Evolutionary conservation across 1,140 invertebrate genomes (phyloP).

Genomic region (Mamestra configurata): DNA sequence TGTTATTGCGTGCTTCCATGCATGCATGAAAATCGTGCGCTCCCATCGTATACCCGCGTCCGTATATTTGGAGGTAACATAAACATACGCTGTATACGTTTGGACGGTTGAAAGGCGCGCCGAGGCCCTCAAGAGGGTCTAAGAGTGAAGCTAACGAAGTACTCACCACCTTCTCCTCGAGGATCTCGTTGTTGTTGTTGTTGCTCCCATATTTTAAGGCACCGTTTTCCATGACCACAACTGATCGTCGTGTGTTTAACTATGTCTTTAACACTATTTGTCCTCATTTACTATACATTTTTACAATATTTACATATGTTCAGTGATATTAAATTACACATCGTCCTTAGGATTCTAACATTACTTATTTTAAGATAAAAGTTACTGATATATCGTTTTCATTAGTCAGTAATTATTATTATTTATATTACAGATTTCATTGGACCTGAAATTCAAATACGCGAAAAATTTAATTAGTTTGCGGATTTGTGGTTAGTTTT

Average conservation of each 20-base stretch:
- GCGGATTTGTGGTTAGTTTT: not conserved
- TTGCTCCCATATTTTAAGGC: constrained; percentile 89
- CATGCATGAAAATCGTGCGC: no score
- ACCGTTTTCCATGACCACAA: constrained; percentile 88
- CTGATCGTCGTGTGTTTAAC: constrained; percentile 74
- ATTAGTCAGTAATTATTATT: constrained; percentile 4
- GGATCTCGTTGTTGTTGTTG: constrained; percentile 86
- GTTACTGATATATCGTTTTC: constrained; percentile 31
- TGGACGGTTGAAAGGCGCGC: not conserved
- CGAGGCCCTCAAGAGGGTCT: constrained; percentile 34
- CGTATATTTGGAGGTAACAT: no score
- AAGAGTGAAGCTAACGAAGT: constrained; percentile 49
- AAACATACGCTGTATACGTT: no score
- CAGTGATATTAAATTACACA: constrained; percentile 43
- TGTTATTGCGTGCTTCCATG: no score
- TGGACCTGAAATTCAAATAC: constrained; percentile 30
- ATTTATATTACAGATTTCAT: constrained; percentile 6
- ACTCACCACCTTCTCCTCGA: constrained; percentile 87
- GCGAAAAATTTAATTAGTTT: not conserved
- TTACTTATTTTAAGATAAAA: constrained; percentile 13
- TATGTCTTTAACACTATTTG: constrained; percentile 60
- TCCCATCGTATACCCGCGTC: no score
- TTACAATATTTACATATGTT: constrained; percentile 44
- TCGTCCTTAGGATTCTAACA: constrained; percentile 26
- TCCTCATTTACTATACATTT: constrained; percentile 57